phyloP scores from a whole-genome alignment of 2,888 invertebrate genomes.

The Callyntrura sp. region DNA sequence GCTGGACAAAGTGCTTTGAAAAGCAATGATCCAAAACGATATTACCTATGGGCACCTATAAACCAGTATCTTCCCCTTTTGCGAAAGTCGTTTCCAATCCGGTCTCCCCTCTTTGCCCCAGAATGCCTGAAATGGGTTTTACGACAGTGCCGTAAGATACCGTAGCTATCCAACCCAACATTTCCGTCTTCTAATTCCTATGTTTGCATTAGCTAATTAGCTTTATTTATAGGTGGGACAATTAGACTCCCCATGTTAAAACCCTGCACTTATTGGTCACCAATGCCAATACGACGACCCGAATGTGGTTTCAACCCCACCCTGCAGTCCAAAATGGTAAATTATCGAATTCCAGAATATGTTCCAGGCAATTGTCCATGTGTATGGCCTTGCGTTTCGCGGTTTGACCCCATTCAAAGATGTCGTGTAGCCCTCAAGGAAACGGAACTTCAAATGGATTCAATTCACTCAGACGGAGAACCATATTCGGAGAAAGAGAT shows the following conservation, averaged over 20 bases:
- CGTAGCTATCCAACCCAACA: not conserved
- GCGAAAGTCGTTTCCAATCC: slow-evolving; percentile 66
- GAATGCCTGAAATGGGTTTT: slow-evolving; percentile 76
- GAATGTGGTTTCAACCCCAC: slow-evolving; percentile 62
- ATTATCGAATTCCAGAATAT: slow-evolving; percentile 51
- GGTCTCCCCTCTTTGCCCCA: slow-evolving; percentile 62
- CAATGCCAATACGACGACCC: slow-evolving; percentile 55
- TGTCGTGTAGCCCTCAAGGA: slow-evolving; percentile 48
- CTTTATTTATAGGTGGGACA: slow-evolving; percentile 51
- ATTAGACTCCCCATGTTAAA: slow-evolving; percentile 58
- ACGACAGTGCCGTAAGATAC: slow-evolving; percentile 62
- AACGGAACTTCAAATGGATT: not conserved
- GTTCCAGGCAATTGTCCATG: slow-evolving; percentile 74
- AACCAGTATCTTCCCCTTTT: slow-evolving; percentile 69
- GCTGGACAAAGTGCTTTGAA: not conserved
- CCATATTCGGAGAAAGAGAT: slow-evolving; percentile 49
- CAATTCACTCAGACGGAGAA: slow-evolving; percentile 46
- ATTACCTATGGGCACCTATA: slow-evolving; percentile 75
- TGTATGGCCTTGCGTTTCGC: slow-evolving; percentile 73
- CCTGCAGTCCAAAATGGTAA: slow-evolving; percentile 33
- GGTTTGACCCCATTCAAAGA: slow-evolving; percentile 78
- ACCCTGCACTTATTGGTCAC: slow-evolving; percentile 77
- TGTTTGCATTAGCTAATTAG: not conserved
- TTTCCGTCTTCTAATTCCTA: not conserved
- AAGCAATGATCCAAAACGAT: not conserved